These are phyloP conservation scores for Drosophila ustulata DNA, from an alignment of 2,888 invertebrate genomes.

Conservation along the genomic window DNA sequence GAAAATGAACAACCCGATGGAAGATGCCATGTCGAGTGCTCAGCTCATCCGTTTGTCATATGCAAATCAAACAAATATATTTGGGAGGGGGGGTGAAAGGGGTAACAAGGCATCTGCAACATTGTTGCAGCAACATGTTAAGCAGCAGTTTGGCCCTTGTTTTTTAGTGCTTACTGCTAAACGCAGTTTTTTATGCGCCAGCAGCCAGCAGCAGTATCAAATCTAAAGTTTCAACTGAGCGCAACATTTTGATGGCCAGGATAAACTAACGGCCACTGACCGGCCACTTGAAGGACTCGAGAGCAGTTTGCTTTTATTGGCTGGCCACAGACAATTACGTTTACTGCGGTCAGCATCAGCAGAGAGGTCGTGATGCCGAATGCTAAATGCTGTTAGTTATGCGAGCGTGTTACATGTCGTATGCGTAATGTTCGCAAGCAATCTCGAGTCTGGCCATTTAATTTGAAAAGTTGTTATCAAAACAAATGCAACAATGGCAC, in stretches of 20 bases:
- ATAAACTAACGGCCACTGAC: conserved; percentile 57
- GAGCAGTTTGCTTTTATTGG: conserved; percentile 73
- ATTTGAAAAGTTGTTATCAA: conserved; percentile 80
- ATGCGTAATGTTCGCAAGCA: conserved; percentile 65
- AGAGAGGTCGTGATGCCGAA: conserved; percentile 18
- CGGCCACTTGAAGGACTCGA: conserved; percentile 63
- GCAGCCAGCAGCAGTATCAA: conserved; percentile 32
- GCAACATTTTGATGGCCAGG: conserved; percentile 48
- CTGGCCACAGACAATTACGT: conserved; percentile 77
- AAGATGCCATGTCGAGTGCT: conserved; percentile 12
- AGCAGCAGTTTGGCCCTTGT: conserved; percentile 23
- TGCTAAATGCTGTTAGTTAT: conserved; percentile 66
- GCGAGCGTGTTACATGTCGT: conserved; percentile 65
- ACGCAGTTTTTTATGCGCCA: conserved; percentile 50
- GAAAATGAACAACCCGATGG: conserved; percentile 66
- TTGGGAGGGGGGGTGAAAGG: conserved; percentile 12
- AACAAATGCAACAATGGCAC: conserved; percentile 70
- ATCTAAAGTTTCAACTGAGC: conserved; percentile 38
- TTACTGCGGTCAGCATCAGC: conserved; percentile 70
- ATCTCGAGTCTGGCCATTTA: conserved; percentile 70
- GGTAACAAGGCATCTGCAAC: conserved; percentile 50
- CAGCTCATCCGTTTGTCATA: conserved; percentile 65
- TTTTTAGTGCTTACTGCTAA: conserved; percentile 53
- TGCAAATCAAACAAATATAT: conserved; percentile 73
- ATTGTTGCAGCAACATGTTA: conserved; percentile 76